phyloP scores from a whole-genome alignment of 2,797 vertebrate genomes.

The Rhodeus uyekii region DNA sequence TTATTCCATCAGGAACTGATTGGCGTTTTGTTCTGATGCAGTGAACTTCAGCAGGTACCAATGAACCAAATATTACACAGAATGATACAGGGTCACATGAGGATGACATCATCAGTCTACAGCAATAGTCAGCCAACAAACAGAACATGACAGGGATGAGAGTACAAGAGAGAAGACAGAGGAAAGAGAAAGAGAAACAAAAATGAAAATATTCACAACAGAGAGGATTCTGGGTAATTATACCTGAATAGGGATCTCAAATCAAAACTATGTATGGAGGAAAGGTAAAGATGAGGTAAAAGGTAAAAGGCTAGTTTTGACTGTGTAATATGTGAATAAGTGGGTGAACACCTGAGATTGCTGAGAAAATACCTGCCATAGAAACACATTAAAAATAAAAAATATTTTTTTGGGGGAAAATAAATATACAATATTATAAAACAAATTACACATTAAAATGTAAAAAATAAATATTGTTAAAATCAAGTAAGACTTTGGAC shows the following conservation, averaged over 20 bases:
- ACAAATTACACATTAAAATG: not conserved
- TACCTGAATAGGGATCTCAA: not conserved
- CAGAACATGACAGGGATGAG: not conserved
- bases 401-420: no score
- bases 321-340: not conserved
- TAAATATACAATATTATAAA: not conserved
- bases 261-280: not conserved
- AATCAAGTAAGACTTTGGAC: not conserved
- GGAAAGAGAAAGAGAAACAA: conserved; percentile 37
- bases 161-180: conserved; percentile 48
- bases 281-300: not conserved
- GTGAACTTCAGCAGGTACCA: conserved; percentile 68
- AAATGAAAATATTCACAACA: conserved; percentile 22
- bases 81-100: conserved; percentile 28
- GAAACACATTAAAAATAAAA: not conserved
- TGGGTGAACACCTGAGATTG: not conserved
- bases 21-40: conserved; percentile 8
- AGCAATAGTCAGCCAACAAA: conserved; percentile 39
- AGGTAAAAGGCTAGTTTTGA: not conserved
- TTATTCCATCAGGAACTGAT: not conserved
- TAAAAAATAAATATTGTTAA: not conserved
- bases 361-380: not conserved
- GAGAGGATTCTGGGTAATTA: conserved; percentile 34
- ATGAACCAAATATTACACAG: conserved; percentile 34
- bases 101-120: conserved; percentile 24